A percentile compares a stretch with the other conserved stretches of the same genome.
phyloP scores from a whole-genome alignment of 2,888 invertebrate genomes.

The Schizotus pectinicornis region DNA sequence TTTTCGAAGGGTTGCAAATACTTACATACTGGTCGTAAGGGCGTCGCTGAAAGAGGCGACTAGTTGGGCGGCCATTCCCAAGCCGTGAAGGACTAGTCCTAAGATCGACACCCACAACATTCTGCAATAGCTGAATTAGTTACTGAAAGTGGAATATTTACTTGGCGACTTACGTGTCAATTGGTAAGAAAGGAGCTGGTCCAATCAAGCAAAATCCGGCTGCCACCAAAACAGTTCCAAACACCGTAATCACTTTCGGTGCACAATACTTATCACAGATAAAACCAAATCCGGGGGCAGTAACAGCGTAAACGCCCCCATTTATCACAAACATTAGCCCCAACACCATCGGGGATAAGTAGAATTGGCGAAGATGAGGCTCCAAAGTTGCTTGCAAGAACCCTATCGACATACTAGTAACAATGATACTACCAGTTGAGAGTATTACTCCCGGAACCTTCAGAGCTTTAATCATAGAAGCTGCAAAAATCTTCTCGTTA shows the following conservation, averaged over 20 bases:
- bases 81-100: constrained; percentile 78
- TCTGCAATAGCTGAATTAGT: constrained; percentile 57
- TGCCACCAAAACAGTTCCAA: constrained; percentile 72
- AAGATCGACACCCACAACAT: constrained; percentile 70
- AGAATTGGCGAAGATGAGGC: constrained; percentile 80
- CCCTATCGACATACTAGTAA: constrained; percentile 82
- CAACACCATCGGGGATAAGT: constrained; percentile 71
- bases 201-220: constrained; percentile 77
- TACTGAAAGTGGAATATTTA: neutral
- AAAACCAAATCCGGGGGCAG: constrained; percentile 83
- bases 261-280: constrained; percentile 72
- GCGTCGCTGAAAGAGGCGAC: constrained; percentile 89
- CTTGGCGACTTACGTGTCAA: constrained; percentile 65
- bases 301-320: constrained; percentile 79
- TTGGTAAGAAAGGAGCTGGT: constrained; percentile 78
- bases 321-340: constrained; percentile 86
- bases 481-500: constrained; percentile 58
- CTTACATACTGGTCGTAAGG: constrained; percentile 80
- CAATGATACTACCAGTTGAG: constrained; percentile 74
- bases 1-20: constrained; percentile 43
- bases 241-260: constrained; percentile 72
- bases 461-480: constrained; percentile 68
- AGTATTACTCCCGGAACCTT: constrained; percentile 77
- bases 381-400: constrained; percentile 90
- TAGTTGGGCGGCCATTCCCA: constrained; percentile 83